Base-by-base conservation (phyloP, 2,113 vertebrate genomes). In the Heliornis fulica region DNA sequence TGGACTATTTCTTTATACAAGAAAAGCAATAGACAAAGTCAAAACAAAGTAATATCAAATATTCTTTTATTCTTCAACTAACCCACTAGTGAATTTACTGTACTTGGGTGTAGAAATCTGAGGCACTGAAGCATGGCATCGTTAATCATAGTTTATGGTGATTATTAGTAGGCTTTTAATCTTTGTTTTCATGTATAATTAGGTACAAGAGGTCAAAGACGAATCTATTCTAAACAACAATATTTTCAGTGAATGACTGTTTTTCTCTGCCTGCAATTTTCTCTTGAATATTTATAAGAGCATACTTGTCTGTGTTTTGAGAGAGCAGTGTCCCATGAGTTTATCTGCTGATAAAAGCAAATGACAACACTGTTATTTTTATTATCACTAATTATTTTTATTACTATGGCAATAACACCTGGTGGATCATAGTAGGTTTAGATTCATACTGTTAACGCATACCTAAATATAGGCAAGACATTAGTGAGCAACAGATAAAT, bases 131-230 rank as follows among this genome's bases (percentile, higher is more conserved):
- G 95, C 88, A 26, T 91, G 86, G 43, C 93, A 83, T 90, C 94
- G 96, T 97, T 97, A 97, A 96, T 97, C 97, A 96, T 96, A 90
- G 89, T 97, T 96, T 97, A 96, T 89, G 90, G 91, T 94, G 96
- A 96, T 97, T 96, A 97, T 96, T 96, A 96, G 94, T 82, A 90
- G 95, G 94, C 96, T 95, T 97, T 95, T 97, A 96, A 96, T 96
- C 94, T 95, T 96, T 96, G 89, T 96, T 96, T 97, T 94, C 40
- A 2, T 96, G 94, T 96, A 82, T 97, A 97, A 96, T 97, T 97
- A 96, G 93, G 93, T 96, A 95, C 88, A 96, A 83, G 96, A 94
- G 96, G 97, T 97, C 97, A 97, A 63, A 91, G 56, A 94, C 38
- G 48, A 69, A 69, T 96, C 87, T 92, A 61, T 84, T 94, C 87